Evolutionary conservation across 2,113 vertebrate genomes (phyloP).

Genomic region (human (Homo sapiens)): GRCh38 chrX:95464001-95464500

Average conservation of each 20-base stretch:
- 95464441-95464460: not conserved
- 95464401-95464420: not conserved
- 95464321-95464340: not conserved
- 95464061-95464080: not conserved
- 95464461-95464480: not conserved
- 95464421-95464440: not conserved
- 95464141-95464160: not conserved
- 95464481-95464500: slow-evolving; percentile 29
- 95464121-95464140: not conserved
- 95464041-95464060: not conserved
- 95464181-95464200: not conserved
- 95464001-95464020: not conserved
- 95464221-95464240: not conserved
- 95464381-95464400: not conserved
- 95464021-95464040: not conserved
- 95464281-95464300: accelerated
- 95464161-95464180: not conserved
- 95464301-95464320: too few relatives aligned
- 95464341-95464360: not conserved
- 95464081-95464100: not conserved
- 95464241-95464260: not conserved
- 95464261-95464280: not conserved
- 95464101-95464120: not conserved
- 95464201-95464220: not conserved
- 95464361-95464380: not conserved